These are phyloP conservation scores for Sturmia bella DNA, from an alignment of 2,888 invertebrate species.

Conservation along the genomic window DNA sequence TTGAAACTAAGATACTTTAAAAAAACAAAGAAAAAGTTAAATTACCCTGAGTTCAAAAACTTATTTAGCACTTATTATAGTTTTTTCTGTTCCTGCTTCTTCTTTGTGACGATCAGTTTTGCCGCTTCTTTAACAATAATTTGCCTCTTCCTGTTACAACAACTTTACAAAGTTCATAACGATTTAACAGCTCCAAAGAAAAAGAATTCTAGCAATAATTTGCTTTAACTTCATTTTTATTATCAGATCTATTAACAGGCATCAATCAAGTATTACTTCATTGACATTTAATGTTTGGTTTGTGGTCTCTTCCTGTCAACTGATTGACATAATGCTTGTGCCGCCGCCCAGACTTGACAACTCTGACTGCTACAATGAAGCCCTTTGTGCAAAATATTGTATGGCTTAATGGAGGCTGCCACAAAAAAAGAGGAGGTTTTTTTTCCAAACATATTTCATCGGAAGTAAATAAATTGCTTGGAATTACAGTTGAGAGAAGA, in stretches of 20 bases:
- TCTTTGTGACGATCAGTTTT: too few species aligned
- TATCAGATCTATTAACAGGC: slow-evolving; percentile 8
- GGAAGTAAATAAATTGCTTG: neutral
- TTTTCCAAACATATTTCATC: neutral
- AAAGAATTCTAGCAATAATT: slow-evolving; percentile 14
- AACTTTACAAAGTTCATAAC: neutral
- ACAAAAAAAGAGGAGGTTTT: neutral
- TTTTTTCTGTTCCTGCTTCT: too few species aligned
- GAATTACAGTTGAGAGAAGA: neutral
- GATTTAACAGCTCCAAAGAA: neutral
- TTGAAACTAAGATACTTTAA: too few species aligned
- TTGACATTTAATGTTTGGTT: slow-evolving; percentile 48
- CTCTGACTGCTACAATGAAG: slow-evolving; percentile 32
- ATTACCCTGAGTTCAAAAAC: too few species aligned
- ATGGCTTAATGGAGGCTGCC: slow-evolving; percentile 9
- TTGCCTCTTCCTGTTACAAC: neutral
- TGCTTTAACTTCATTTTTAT: neutral
- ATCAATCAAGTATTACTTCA: slow-evolving; percentile 45
- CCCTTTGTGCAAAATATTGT: slow-evolving; percentile 2
- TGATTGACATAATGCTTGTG: slow-evolving; percentile 40
- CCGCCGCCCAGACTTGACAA: slow-evolving; percentile 15
- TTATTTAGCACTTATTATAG: too few species aligned
- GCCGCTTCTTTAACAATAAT: too few species aligned
- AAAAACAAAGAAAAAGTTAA: too few species aligned
- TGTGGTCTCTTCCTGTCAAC: slow-evolving; percentile 45